These are phyloP conservation scores for Semotilus atromaculatus DNA, from an alignment of 2,797 vertebrate genomes.

Conservation along the genomic window DNA sequence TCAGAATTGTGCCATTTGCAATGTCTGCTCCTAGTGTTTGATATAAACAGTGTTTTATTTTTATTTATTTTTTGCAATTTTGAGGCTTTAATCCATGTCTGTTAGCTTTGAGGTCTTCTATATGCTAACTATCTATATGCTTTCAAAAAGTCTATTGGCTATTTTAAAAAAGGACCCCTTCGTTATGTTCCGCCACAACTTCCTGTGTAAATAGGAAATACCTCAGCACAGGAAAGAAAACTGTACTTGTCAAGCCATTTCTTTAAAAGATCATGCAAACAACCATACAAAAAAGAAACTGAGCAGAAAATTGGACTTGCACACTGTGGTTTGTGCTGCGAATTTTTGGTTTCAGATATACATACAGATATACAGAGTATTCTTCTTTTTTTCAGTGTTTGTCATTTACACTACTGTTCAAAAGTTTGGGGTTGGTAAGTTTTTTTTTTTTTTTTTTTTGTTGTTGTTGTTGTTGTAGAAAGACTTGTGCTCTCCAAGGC, in stretches of 20 bases:
- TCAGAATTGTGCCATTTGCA: background rate
- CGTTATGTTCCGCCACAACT: conserved; percentile 19
- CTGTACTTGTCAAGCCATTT: conserved; percentile 3
- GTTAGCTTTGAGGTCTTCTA: background rate
- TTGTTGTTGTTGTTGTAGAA: background rate
- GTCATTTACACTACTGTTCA: background rate
- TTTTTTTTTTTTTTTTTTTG: background rate
- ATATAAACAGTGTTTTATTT: background rate
- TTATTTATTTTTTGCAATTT: too few species aligned
- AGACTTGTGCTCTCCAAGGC: background rate
- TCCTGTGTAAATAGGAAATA: conserved; percentile 35
- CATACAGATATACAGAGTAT: background rate
- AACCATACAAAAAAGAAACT: conserved; percentile 10
- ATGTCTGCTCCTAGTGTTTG: background rate
- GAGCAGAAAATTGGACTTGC: conserved; percentile 19
- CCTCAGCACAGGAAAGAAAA: conserved; percentile 26
- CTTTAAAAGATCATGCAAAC: conserved; percentile 25
- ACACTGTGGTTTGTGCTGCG: conserved; percentile 11
- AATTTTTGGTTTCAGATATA: conserved; percentile 15
- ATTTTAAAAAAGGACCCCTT: background rate
- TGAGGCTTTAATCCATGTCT: background rate
- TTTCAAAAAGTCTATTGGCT: background rate
- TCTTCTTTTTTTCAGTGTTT: background rate
- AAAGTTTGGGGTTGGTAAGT: background rate
- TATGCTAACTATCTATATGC: background rate